A percentile compares a stretch with the other conserved stretches of the same genome.
phyloP scores from a whole-genome alignment of 2,797 vertebrate genomes.

The Micrastur ruficollis region DNA sequence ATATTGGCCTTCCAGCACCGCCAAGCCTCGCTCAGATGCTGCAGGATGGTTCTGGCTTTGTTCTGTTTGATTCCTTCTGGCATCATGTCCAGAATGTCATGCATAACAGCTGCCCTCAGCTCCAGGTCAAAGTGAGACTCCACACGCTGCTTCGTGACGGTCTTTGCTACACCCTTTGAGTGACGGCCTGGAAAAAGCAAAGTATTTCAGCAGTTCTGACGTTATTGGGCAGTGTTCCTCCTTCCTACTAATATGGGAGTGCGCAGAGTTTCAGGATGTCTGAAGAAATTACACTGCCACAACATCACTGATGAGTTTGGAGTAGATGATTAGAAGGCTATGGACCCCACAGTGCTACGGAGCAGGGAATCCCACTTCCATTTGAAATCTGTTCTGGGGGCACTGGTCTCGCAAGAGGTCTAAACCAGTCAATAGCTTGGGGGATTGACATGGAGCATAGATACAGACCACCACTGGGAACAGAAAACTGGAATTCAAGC shows the following conservation, averaged over 20 bases:
- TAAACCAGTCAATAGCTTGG: not conserved
- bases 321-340: not conserved
- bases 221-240: not conserved
- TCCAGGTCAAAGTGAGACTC: constrained; percentile 99
- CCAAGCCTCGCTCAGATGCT: constrained; percentile 98
- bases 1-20: constrained; percentile 99
- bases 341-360: accelerated
- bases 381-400: not conserved
- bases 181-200: constrained; percentile 84
- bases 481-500: not conserved
- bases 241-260: not conserved
- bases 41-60: constrained; percentile 97
- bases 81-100: constrained; percentile 99
- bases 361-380: not conserved
- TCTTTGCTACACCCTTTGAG: constrained; percentile 98
- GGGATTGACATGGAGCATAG: not conserved
- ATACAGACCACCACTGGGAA: not conserved
- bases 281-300: not conserved
- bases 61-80: constrained; percentile 99
- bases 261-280: not conserved
- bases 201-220: not conserved
- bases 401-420: not conserved
- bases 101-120: constrained; percentile 97
- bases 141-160: constrained; percentile 97
- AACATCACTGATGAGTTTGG: not conserved